Evolutionary conservation across 2,113 vertebrate species (phyloP).

Genomic region (Pungitius pungitius): DNA sequence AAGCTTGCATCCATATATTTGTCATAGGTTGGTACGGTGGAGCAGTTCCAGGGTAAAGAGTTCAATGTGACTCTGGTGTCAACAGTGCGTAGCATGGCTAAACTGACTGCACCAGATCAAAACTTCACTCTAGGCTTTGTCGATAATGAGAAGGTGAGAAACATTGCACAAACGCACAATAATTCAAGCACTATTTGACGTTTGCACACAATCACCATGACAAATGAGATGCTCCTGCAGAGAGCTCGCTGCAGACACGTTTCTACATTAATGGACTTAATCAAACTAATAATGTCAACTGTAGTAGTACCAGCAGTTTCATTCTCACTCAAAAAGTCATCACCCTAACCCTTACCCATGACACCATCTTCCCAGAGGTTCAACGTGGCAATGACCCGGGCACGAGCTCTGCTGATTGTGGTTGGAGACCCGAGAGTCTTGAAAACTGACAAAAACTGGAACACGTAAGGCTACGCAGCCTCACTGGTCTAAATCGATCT

Average conservation of each 20-base stretch:
- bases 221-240: neutral
- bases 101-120: slow-evolving; percentile 76
- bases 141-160: slow-evolving; percentile 86
- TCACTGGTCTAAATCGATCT: neutral
- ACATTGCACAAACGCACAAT: neutral
- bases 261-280: neutral
- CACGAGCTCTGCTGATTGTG: slow-evolving; percentile 87
- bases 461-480: slow-evolving; percentile 75
- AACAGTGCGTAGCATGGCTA: slow-evolving; percentile 83
- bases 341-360: neutral
- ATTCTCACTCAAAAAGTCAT: neutral
- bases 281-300: neutral
- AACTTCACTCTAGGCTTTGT: slow-evolving; percentile 87
- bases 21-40: slow-evolving; percentile 88
- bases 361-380: slow-evolving; percentile 80
- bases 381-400: slow-evolving; percentile 89
- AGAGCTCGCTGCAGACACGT: neutral
- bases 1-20: slow-evolving; percentile 11
- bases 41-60: slow-evolving; percentile 92
- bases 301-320: neutral
- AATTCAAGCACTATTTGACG: neutral
- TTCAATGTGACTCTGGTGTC: slow-evolving; percentile 86
- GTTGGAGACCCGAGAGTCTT: slow-evolving; percentile 86
- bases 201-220: neutral
- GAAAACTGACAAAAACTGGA: slow-evolving; percentile 81